phyloP scores from a whole-genome alignment of 1,140 invertebrate genomes.

The Lerema accius region DNA sequence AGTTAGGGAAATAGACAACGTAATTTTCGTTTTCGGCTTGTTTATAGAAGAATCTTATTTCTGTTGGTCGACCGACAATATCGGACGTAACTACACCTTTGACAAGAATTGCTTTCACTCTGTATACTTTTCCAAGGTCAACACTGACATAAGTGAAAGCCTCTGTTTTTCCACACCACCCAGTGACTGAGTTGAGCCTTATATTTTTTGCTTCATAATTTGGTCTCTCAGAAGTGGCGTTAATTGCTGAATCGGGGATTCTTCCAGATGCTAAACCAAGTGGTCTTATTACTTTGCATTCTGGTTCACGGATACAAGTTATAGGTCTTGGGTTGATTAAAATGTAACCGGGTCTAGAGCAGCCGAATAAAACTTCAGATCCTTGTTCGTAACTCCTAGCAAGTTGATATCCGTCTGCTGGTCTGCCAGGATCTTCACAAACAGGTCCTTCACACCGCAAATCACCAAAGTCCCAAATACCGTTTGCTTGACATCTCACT shows the following conservation, averaged over 20 bases:
- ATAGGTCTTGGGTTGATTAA: slow-evolving; percentile 95
- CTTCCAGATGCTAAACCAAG: slow-evolving; percentile 94
- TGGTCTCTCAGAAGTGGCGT: slow-evolving; percentile 95
- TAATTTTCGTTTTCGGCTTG: slow-evolving; percentile 96
- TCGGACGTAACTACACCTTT: slow-evolving; percentile 98
- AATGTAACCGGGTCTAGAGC: slow-evolving; percentile 95
- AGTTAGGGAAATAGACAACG: slow-evolving; percentile 98
- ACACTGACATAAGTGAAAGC: slow-evolving; percentile 98
- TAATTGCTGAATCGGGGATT: slow-evolving; percentile 97
- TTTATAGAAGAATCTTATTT: slow-evolving; percentile 98
- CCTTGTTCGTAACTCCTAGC: slow-evolving; percentile 96
- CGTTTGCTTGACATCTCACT: slow-evolving; percentile 95
- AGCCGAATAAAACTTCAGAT: slow-evolving; percentile 95
- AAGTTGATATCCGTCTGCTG: slow-evolving; percentile 94
- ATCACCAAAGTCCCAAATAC: slow-evolving; percentile 98
- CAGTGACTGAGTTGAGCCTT: slow-evolving; percentile 95
- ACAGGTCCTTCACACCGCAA: slow-evolving; percentile 97
- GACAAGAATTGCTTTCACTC: slow-evolving; percentile 95
- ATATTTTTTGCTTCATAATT: slow-evolving; percentile 96
- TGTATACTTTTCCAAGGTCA: slow-evolving; percentile 94
- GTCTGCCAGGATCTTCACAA: slow-evolving; percentile 96
- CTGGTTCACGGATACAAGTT: slow-evolving; percentile 94
- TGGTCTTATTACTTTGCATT: slow-evolving; percentile 96
- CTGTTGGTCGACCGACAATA: slow-evolving; percentile 96
- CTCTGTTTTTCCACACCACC: slow-evolving; percentile 97